Evolutionary conservation across 2,888 invertebrate species (phyloP), one percentile per base, ranked within the genome.

Genomic region (Sinelater perroti): DNA sequence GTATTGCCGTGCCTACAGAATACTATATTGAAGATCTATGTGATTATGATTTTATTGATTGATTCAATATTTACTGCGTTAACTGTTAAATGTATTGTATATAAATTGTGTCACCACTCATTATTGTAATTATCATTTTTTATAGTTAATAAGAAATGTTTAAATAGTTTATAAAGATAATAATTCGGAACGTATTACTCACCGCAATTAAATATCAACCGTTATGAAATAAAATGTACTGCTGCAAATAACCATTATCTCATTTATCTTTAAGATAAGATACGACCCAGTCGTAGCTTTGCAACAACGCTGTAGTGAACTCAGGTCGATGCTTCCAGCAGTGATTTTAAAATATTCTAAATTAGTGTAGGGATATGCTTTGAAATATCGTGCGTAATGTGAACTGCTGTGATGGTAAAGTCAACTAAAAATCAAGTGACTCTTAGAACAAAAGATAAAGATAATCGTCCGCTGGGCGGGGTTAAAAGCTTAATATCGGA

Each of bases 401-500:
- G 40, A 21, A 14, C 2, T 16, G 5, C 40, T 7, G 10, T 14
- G 14, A 40, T 40, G 40, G 13, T 26, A 24, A 24, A 13, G 1
- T 14, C 8, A 13, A 13, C 3, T 2, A 40, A 16, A 24, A 16
- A 1, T 24, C 3, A 8, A 21, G 11, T 20, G 20, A 3, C 1
- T 1, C 3, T 3, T n/a, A 38, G n/a, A 21, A 24, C n/a, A 14
- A 11, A 14, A 8, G 13, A 11, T 2, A 24, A 3, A n/a, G n/a
- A n/a, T 40, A 7, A 24, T 13, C 24, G 24, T 7, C 21, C 8
- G 24, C 4, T 4, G 14, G 26, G 40, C 4, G 26, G 36, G 11
- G 50, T 50, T 11, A 50, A 38, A 38, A 28, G 14, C 20, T 50
- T 50, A 50, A 38, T 50, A 28, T 17, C 30, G 2, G 50, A 28